Evolutionary conservation across 37 sponge, comb jelly and placozoan species (phyloP), one percentile per base, ranked within the genome.

Genomic region (Bolinopsis microptera): DNA sequence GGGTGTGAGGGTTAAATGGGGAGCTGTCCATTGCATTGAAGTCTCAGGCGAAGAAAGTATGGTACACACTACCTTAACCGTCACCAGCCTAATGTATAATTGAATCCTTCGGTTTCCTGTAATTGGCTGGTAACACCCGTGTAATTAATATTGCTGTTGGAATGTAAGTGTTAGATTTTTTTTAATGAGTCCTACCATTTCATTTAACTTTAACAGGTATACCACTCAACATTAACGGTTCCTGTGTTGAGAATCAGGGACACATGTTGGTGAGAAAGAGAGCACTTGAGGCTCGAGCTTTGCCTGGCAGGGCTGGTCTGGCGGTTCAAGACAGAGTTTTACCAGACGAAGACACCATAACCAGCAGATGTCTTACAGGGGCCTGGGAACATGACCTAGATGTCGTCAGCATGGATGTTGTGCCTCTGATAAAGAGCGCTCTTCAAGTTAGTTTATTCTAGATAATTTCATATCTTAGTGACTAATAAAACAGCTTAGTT

Each of bases 311-410:
- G 18, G 21, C 36, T 9, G 80, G 80, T 13, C 36, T 77, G 27
- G 90, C 90, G 0, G 80, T 93, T 32, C 93, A 95, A 28, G 95
- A 96, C 69, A 38, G 93, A 32, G 16, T 96, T 38, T 83, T 97
- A n/a, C 97, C 97, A 21, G 95, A 96, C 67, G 69, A 69, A 18
- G 0, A 94, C 31, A 95, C 93, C 3, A 83, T 97, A 0, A 96
- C 96, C 68, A 74, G 93, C 18, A 38, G 97, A 61, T 95, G 95
- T 95, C 93, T 97, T 39, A 92, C 96, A 32, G 94, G 83, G 0
- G 96, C 96, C 25, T 97, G 97, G 97, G 97, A 97, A 74, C 83
- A 61, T 25, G 95, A 93, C 16, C 93, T 97, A 40, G 96, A 97
- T 35, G 94, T 39, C 34, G 97, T 95, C 37, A 93, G 76, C 0